phyloP scores from a whole-genome alignment of 2,888 invertebrate genomes.

The Pyrochroa serraticornis region DNA sequence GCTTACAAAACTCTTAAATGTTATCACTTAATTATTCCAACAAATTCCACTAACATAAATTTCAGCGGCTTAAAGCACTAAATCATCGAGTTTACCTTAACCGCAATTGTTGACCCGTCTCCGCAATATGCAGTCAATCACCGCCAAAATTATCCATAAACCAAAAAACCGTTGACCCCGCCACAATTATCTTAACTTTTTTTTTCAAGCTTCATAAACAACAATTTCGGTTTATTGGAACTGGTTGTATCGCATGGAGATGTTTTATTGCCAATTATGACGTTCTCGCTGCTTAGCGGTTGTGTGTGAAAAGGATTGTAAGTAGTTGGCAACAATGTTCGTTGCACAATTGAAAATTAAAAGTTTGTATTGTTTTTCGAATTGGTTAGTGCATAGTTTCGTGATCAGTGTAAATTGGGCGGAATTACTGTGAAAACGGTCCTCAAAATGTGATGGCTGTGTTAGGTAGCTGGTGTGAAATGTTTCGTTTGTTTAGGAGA shows the following conservation, averaged over 20 bases:
- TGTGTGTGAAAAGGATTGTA: too few species aligned
- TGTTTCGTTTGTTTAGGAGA: slow-evolving; percentile 26
- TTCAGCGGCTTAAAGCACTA: slow-evolving; percentile 28
- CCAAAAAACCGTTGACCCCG: too few species aligned
- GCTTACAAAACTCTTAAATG: slow-evolving; percentile 20
- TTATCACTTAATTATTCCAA: slow-evolving; percentile 36
- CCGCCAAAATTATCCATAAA: too few species aligned
- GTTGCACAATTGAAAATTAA: too few species aligned
- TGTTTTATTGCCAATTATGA: too few species aligned
- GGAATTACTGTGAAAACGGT: slow-evolving; percentile 1
- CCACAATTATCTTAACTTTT: too few species aligned
- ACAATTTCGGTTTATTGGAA: too few species aligned
- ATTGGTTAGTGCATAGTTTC: slow-evolving; percentile 29
- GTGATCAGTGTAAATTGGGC: slow-evolving; percentile 1
- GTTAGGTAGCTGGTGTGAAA: slow-evolving; percentile 30
- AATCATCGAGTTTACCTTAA: slow-evolving; percentile 27
- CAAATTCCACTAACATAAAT: slow-evolving; percentile 32
- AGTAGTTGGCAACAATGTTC: too few species aligned
- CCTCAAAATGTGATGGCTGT: slow-evolving; percentile 20
- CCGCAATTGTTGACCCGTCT: slow-evolving; percentile 20
- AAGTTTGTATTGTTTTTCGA: slow-evolving; percentile 39
- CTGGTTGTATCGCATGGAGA: too few species aligned
- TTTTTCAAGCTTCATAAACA: too few species aligned
- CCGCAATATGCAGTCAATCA: slow-evolving; percentile 49
- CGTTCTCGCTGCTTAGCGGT: too few species aligned